Evolutionary conservation across 2,113 vertebrate genomes (phyloP).

Genomic region (Acanthochromis polyacanthus): DNA sequence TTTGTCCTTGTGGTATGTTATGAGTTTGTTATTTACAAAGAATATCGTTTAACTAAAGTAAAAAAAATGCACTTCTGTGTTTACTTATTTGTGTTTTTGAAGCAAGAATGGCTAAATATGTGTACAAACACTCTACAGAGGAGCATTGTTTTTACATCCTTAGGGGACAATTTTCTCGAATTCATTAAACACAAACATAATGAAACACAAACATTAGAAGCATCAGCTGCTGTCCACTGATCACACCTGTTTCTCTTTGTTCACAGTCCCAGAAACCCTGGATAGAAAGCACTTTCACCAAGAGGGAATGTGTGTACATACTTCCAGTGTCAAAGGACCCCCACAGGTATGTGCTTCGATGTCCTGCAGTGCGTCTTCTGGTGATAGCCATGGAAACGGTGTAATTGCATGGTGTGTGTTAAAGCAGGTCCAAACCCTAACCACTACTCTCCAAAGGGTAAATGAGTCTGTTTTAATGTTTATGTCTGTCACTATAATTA

Average conservation of each 20-base stretch:
- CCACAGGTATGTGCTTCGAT: conserved; percentile 91
- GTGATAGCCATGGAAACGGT: conserved; percentile 60
- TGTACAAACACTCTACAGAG: background rate
- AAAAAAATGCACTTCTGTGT: background rate
- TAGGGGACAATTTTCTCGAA: conserved; percentile 2
- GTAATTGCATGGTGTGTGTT: conserved; percentile 69
- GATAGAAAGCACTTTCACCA: conserved; percentile 99
- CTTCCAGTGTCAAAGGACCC: conserved; percentile 99
- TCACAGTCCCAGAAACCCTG: conserved; percentile 99
- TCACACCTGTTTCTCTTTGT: conserved; percentile 49
- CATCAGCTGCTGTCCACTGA: background rate
- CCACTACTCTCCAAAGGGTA: conserved; percentile 61
- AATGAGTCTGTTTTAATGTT: conserved; percentile 67
- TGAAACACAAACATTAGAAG: background rate
- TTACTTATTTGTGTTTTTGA: conserved; percentile 6
- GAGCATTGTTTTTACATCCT: conserved; percentile 11
- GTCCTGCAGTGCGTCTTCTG: conserved; percentile 39
- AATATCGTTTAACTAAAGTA: background rate
- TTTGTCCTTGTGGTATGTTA: conserved; percentile 40
- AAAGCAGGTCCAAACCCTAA: conserved; percentile 67
- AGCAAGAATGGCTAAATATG: background rate
- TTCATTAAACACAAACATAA: conserved; percentile 3
- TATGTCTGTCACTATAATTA: conserved; percentile 69
- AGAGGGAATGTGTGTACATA: conserved; percentile 99
- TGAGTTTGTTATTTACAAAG: conserved; percentile 29